Base-by-base conservation (phyloP, 2,113 vertebrate genomes). In the Ceyx cyanopectus region DNA sequence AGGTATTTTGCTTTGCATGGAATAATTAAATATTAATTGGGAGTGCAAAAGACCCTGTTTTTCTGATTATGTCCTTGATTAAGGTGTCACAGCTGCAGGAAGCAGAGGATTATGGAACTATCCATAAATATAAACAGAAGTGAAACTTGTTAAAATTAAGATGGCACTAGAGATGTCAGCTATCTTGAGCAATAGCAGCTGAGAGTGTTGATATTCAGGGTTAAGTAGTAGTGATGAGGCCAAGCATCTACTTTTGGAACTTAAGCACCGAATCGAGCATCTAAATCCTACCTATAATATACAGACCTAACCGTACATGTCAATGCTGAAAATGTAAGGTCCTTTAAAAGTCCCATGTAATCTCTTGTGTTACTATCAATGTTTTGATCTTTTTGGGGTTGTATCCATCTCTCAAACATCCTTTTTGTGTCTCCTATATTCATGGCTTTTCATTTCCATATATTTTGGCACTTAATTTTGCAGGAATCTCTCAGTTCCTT, bases 21-120 rank as follows among this genome's bases (percentile, higher is more conserved):
- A 94, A 95, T 93, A 95, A 94, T 91, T 92, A 95, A 93, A 79
- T 94, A 91, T 89, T 95, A 96, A 92, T 94, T 87, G 62, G 24
- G 32, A 89, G 12, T 37, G 78, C 1, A 5, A 72, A 84, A 79
- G 67, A 79, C 32, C 45, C 41, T 82, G 70, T 6, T 72, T 85
- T 95, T 89, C 70, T 87, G 74, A 79, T 45, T 18, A 32, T 65
- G 45, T 73, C 54, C 53, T 89, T 79, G 57, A 68, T 54, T n/a
- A 72, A 14, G 13, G 9, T 76, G 41, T 77, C 66, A 57, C 66
- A 79, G 30, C 57, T 81, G 50, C 65, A 34, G 16, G 62, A 92
- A 87, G 37, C 16, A 68, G 48, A 32, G 57, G 62, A 89, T 91
- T 92, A 91, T 90, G 84, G 84, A 89, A 92, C 69, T 75, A 32